These are phyloP conservation scores for Amphipoea oculea DNA, from an alignment of 2,888 invertebrate species.

Conservation along the genomic window DNA sequence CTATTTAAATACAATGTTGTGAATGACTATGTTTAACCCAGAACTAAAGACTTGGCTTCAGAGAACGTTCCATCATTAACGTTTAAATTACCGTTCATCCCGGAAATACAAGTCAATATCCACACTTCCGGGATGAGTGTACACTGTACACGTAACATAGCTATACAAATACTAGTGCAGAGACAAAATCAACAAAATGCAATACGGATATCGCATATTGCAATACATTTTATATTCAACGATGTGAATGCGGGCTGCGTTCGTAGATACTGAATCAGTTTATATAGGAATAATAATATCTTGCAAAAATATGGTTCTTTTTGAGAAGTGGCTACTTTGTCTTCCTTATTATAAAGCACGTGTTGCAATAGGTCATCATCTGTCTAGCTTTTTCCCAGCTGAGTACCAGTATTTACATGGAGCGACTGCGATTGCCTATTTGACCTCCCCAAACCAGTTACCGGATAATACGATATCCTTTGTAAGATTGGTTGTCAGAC, in stretches of 20 bases:
- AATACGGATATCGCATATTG: constrained; percentile 6
- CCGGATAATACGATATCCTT: no score
- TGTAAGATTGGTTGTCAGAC: no score
- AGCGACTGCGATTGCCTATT: no score
- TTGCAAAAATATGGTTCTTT: neutral
- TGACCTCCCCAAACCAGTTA: no score
- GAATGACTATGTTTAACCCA: neutral
- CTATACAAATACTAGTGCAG: neutral
- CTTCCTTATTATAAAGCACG: neutral
- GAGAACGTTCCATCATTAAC: neutral
- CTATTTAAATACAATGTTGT: neutral
- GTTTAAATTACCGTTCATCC: constrained; percentile 1
- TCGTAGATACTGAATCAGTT: neutral
- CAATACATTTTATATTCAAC: neutral
- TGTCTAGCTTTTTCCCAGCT: no score
- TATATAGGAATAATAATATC: neutral
- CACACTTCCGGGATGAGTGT: constrained; percentile 12
- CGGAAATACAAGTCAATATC: constrained; percentile 21
- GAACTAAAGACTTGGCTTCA: neutral
- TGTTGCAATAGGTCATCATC: no score
- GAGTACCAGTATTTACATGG: no score
- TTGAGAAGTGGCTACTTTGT: neutral
- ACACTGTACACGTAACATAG: neutral
- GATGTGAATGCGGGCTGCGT: neutral
- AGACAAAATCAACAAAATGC: constrained; percentile 29